Conservation (phyloP, 2,888 invertebrate species). For the Thymelicus sylvestris region DNA sequence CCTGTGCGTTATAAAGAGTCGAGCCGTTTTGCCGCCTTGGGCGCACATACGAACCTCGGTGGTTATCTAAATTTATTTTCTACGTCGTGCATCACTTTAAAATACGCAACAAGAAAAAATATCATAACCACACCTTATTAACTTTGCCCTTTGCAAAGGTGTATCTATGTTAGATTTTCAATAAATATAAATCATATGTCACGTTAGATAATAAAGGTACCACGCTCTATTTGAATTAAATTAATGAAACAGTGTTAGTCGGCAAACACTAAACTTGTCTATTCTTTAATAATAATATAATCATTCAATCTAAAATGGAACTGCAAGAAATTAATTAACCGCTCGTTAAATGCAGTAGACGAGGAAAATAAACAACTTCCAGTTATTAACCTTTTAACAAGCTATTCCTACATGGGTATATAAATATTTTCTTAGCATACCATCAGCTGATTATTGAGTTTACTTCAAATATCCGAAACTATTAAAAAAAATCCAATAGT, state of each 20-base stretch:
- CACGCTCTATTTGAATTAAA: too few species aligned
- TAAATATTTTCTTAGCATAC: conserved; percentile 14
- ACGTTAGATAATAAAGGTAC: too few species aligned
- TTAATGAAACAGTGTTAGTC: too few species aligned
- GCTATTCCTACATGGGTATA: conserved; percentile 16
- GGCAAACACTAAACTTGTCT: too few species aligned
- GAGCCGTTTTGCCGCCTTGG: conserved; percentile 51
- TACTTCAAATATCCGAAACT: not conserved
- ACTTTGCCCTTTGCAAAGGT: conserved; percentile 21
- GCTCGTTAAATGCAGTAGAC: not conserved
- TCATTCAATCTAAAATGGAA: not conserved
- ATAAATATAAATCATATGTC: too few species aligned
- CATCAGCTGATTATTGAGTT: not conserved
- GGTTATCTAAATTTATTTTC: conserved; percentile 40
- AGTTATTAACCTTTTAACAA: conserved; percentile 15
- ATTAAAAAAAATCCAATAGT: too few species aligned
- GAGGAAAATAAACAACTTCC: conserved; percentile 15
- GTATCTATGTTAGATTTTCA: conserved; percentile 1
- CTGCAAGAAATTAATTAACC: conserved; percentile 17
- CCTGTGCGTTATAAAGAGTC: conserved; percentile 6
- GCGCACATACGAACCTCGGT: conserved; percentile 30
- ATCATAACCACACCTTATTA: conserved; percentile 23
- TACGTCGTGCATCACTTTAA: conserved; percentile 32
- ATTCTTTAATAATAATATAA: not conserved
- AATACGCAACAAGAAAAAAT: conserved; percentile 12